Conservation (phyloP, 2,797 vertebrate species). For the Lophotriccus pileatus region DNA sequence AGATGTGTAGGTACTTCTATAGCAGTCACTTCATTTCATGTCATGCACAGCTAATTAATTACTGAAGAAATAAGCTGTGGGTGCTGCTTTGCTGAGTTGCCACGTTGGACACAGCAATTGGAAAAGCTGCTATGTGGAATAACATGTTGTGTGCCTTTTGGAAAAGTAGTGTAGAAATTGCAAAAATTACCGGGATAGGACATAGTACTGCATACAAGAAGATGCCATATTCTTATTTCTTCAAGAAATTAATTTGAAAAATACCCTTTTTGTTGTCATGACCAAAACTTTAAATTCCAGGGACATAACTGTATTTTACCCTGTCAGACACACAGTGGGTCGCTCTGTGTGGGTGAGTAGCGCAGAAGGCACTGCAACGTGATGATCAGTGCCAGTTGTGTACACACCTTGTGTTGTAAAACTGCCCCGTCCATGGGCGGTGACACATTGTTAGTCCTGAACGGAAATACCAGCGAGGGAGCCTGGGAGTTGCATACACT, state of each 20-base stretch:
- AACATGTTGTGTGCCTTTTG: not conserved
- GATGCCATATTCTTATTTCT: not conserved
- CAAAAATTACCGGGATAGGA: not conserved
- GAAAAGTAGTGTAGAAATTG: not conserved
- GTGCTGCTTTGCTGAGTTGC: not conserved
- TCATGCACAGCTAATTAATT: not conserved
- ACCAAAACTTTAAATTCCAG: not conserved
- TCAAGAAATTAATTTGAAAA: not conserved
- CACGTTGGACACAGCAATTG: not conserved
- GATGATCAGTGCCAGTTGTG: not conserved
- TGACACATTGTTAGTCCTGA: not conserved
- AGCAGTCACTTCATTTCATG: not conserved
- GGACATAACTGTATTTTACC: not conserved
- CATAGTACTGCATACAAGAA: not conserved
- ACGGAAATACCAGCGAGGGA: not conserved
- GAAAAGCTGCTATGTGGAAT: not conserved
- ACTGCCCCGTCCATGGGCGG: rapidly evolving
- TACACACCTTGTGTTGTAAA: not conserved
- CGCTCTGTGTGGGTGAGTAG: not conserved
- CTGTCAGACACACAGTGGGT: not conserved
- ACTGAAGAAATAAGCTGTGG: not conserved
- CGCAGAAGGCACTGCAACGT: not conserved
- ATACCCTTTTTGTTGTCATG: not conserved
- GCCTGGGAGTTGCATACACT: too few species aligned
- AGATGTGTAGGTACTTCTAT: not conserved